Conservation (phyloP, 2,888 invertebrate genomes). For the Cetonia aurata region DNA sequence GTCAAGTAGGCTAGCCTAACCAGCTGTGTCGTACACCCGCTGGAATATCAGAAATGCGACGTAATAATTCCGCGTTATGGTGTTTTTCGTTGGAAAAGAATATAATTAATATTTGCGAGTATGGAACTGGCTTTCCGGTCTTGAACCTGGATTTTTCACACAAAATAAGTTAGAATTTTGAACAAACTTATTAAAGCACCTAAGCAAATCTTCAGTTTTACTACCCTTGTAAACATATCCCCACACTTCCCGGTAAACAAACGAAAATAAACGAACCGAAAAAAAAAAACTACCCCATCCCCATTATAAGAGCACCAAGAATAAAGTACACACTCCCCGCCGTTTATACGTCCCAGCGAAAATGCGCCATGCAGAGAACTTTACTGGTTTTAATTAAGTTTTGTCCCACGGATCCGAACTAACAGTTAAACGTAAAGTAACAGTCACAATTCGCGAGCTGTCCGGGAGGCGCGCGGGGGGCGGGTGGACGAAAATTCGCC, state of each 20-base stretch:
- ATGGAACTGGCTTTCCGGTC: no score
- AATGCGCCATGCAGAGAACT: conserved; percentile 14
- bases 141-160: no score
- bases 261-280: background rate
- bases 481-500: no score
- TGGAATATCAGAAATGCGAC: no score
- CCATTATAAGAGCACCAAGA: no score
- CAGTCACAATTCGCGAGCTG: conserved; percentile 14
- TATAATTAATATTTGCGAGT: no score
- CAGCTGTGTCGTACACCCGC: conserved; percentile 25
- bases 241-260: background rate
- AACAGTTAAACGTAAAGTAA: conserved; percentile 16
- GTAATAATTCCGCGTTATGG: no score
- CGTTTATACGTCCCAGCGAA: conserved; percentile 10
- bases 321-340: no score
- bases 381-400: conserved; percentile 40
- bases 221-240: background rate
- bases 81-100: no score
- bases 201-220: background rate
- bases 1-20: conserved; percentile 49
- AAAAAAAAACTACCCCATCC: background rate
- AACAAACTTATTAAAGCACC: no score
- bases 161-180: no score
- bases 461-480: background rate
- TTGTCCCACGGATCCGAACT: conserved; percentile 26